Conservation (phyloP, 2,797 vertebrate species). For the Coluber constrictor region DNA sequence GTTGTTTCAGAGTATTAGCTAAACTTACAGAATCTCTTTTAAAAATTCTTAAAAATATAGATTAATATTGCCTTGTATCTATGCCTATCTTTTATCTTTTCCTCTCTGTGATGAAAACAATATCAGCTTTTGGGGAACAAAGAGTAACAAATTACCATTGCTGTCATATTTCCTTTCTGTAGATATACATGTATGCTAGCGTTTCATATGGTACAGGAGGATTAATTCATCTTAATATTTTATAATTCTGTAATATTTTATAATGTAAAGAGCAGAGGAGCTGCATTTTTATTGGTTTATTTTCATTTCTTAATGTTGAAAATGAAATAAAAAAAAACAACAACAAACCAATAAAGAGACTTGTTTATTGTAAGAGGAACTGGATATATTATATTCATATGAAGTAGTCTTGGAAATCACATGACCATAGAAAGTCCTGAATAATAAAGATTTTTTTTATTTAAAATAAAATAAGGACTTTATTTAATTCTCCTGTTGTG, state of each 20-base stretch:
- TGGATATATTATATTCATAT: neutral
- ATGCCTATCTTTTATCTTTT: neutral
- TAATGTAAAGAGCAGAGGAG: neutral
- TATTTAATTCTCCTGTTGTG: constrained; percentile 78
- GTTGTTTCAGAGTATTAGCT: neutral
- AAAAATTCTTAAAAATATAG: neutral
- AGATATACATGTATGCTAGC: neutral
- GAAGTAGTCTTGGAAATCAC: constrained; percentile 13
- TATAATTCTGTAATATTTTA: neutral
- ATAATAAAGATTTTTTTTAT: constrained; percentile 63
- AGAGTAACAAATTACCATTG: neutral
- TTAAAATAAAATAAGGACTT: constrained; percentile 59
- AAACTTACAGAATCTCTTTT: neutral
- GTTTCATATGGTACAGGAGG: neutral
- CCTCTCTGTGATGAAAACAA: neutral
- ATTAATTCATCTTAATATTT: neutral
- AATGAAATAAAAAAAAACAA: neutral
- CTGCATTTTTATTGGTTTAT: neutral
- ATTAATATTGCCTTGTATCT: neutral
- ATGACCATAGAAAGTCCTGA: constrained; percentile 20
- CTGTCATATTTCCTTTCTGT: neutral
- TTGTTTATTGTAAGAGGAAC: neutral
- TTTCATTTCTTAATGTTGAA: neutral
- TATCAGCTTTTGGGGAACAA: neutral
- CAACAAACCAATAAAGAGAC: neutral